Percentiles rank a stretch among this genome's conserved stretches.
Evolutionary conservation across 2,113 vertebrate genomes (phyloP).

Genomic region (Onychostoma macrolepis): DNA sequence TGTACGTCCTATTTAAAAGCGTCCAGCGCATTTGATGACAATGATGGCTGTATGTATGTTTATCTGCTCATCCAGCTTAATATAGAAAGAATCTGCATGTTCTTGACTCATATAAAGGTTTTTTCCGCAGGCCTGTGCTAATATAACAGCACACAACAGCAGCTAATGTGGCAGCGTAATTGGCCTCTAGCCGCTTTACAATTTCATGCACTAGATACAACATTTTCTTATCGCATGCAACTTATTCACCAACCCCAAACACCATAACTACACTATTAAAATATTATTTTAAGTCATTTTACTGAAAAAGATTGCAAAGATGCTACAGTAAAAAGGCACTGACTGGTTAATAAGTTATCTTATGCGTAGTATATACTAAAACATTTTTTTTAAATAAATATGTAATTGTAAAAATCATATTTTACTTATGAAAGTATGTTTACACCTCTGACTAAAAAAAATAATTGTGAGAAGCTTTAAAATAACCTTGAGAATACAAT

Average conservation of each 20-base stretch:
- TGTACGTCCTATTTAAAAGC: slow-evolving; percentile 73
- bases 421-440: slow-evolving; percentile 16
- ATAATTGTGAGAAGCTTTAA: background rate
- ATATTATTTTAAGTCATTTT: too few relatives aligned
- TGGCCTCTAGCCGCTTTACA: slow-evolving; percentile 64
- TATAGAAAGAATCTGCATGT: slow-evolving; percentile 66
- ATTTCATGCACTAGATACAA: slow-evolving; percentile 70
- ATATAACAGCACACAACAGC: slow-evolving; percentile 57
- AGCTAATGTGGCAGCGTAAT: slow-evolving; percentile 53
- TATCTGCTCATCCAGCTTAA: slow-evolving; percentile 67
- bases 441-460: background rate
- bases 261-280: background rate
- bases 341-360: too few relatives aligned
- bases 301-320: too few relatives aligned
- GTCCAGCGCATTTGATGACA: slow-evolving; percentile 70
- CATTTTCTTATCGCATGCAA: background rate
- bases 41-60: slow-evolving; percentile 71
- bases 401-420: background rate
- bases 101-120: slow-evolving; percentile 66
- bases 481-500: background rate
- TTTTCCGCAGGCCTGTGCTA: slow-evolving; percentile 62
- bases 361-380: too few relatives aligned
- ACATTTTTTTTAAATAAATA: too few relatives aligned
- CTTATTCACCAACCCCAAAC: background rate
- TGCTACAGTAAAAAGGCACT: too few relatives aligned